phyloP scores from a whole-genome alignment of 2,113 vertebrate species.

The Misgurnus mizolepis region DNA sequence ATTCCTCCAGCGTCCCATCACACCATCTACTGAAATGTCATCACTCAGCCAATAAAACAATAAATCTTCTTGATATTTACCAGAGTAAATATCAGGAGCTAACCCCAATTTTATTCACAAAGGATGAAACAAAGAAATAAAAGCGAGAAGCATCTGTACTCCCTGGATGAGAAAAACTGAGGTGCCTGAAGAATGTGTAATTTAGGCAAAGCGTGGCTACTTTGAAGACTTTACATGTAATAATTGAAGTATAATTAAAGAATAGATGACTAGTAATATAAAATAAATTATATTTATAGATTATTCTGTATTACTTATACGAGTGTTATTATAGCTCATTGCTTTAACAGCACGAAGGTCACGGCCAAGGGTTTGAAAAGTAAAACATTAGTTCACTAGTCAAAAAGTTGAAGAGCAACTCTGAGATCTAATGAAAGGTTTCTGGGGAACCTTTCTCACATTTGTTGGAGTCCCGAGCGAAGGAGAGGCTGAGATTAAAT shows the following conservation, averaged over 20 bases:
- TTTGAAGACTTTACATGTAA: too few species aligned
- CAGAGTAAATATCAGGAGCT: constrained; percentile 16
- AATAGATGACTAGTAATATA: too few species aligned
- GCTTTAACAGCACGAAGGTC: too few species aligned
- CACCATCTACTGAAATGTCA: constrained; percentile 27
- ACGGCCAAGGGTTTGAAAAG: too few species aligned
- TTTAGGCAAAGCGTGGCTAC: too few species aligned
- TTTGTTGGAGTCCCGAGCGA: not conserved
- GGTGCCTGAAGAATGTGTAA: not conserved
- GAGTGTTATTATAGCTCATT: too few species aligned
- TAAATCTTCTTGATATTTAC: constrained; percentile 29
- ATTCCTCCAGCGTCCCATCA: constrained; percentile 1
- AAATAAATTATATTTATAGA: too few species aligned
- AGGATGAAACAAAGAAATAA: not conserved
- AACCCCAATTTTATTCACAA: not conserved
- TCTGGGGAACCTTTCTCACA: not conserved
- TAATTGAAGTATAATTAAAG: too few species aligned
- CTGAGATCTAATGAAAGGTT: constrained; percentile 28
- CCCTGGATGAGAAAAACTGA: not conserved
- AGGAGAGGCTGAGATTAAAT: not conserved
- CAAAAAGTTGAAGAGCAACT: constrained; percentile 3
- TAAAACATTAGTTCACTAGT: not conserved
- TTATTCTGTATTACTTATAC: not conserved
- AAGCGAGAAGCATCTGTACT: not conserved
- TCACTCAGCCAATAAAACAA: constrained; percentile 9